A percentile compares a stretch with the other conserved stretches of the same genome.
Evolutionary conservation across 2,888 invertebrate species (phyloP).

Genomic region (Amphiduros pacificus): DNA sequence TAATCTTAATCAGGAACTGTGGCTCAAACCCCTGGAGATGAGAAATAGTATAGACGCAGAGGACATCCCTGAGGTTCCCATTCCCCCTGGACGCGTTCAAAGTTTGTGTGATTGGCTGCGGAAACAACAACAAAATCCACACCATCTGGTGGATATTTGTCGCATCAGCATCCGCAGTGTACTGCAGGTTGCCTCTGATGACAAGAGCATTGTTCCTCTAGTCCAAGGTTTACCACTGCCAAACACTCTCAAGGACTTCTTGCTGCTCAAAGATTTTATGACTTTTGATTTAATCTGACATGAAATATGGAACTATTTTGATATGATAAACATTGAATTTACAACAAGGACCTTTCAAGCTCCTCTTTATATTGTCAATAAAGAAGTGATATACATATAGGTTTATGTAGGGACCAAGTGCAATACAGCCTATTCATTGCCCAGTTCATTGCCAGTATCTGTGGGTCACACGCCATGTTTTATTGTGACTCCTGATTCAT

Average conservation of each 20-base stretch:
- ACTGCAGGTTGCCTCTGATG: conserved; percentile 5
- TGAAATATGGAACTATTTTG: too few relatives aligned
- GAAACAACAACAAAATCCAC: conserved; percentile 18
- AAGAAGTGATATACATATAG: too few relatives aligned
- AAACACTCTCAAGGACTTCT: conserved; percentile 20
- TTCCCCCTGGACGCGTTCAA: conserved; percentile 27
- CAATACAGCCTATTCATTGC: too few relatives aligned
- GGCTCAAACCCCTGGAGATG: conserved; percentile 17
- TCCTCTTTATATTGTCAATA: too few relatives aligned
- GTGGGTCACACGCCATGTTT: too few relatives aligned
- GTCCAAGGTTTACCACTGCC: conserved; percentile 28
- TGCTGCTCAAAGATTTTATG: too few relatives aligned
- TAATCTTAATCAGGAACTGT: conserved; percentile 28
- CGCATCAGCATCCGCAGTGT: conserved; percentile 20
- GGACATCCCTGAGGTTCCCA: conserved; percentile 16
- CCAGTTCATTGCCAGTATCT: too few relatives aligned
- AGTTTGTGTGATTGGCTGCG: conserved; percentile 30
- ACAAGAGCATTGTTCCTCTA: conserved; percentile 25
- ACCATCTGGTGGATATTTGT: conserved; percentile 24
- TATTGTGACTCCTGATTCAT: too few relatives aligned
- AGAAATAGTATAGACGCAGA: neutral
- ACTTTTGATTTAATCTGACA: too few relatives aligned
- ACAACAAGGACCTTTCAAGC: too few relatives aligned
- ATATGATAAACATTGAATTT: too few relatives aligned
- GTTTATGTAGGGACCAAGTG: too few relatives aligned